A percentile compares a stretch with the other conserved stretches of the same genome.
Conservation (phyloP, 2,113 vertebrate species). For the Xenopus laevis region DNA sequence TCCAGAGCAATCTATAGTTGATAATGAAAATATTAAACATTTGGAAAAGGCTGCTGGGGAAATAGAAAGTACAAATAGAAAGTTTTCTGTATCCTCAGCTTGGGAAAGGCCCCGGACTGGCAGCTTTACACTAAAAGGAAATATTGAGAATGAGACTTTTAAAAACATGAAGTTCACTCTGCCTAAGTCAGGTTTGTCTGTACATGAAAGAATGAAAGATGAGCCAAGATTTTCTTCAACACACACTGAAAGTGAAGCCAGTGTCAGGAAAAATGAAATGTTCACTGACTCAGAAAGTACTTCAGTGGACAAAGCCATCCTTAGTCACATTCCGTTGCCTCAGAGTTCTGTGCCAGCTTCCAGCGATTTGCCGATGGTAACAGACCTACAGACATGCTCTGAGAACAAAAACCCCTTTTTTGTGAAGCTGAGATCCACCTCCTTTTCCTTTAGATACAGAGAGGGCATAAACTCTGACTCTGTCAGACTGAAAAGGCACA, state of each 20-base stretch:
- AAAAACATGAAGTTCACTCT: constrained; percentile 46
- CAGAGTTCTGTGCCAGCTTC: constrained; percentile 31
- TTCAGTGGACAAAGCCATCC: constrained; percentile 35
- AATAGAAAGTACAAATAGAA: constrained; percentile 52
- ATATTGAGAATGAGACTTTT: constrained; percentile 41
- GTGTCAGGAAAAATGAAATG: constrained; percentile 39
- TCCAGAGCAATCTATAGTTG: constrained; percentile 31
- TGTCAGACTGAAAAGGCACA: constrained; percentile 61
- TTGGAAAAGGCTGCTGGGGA: constrained; percentile 48
- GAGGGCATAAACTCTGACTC: constrained; percentile 54
- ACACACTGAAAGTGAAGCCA: constrained; percentile 31
- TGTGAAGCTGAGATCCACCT: constrained; percentile 83
- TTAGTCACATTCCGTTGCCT: neutral
- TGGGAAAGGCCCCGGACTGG: constrained; percentile 61
- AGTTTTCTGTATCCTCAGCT: constrained; percentile 69
- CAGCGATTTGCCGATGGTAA: constrained; percentile 42
- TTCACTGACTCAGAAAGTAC: constrained; percentile 35
- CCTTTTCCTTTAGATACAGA: constrained; percentile 67
- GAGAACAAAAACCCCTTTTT: constrained; percentile 73
- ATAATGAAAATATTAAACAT: constrained; percentile 45
- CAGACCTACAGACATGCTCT: constrained; percentile 46
- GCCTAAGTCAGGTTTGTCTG: constrained; percentile 40
- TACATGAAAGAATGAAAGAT: constrained; percentile 56
- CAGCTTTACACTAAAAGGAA: constrained; percentile 64
- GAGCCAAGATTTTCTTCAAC: constrained; percentile 48